phyloP scores from a whole-genome alignment of 2,797 vertebrate genomes.

The Chromobotia macracanthus region DNA sequence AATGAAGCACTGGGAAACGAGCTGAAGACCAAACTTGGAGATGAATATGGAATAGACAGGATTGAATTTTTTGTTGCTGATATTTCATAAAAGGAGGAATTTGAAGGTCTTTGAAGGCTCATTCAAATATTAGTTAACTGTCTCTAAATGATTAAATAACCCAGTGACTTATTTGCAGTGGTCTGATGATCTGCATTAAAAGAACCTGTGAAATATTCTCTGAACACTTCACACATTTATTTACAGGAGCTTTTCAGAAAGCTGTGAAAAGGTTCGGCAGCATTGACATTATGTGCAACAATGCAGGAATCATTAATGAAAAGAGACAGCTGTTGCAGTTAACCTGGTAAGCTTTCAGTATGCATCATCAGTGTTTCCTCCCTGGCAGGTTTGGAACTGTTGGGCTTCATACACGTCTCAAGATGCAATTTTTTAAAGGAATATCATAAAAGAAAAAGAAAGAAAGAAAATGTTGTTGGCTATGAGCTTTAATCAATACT shows the following conservation, averaged over 20 bases:
- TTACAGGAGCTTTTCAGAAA: conserved; percentile 73
- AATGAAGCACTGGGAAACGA: conserved; percentile 60
- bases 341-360: too few relatives aligned
- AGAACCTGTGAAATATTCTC: neutral
- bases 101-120: conserved; percentile 70
- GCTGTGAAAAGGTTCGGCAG: conserved; percentile 63
- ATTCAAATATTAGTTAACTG: too few relatives aligned
- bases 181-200: too few relatives aligned
- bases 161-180: too few relatives aligned
- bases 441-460: too few relatives aligned
- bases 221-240: neutral
- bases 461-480: too few relatives aligned
- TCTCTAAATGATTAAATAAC: neutral
- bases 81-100: conserved; percentile 72
- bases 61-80: conserved; percentile 67
- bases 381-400: too few relatives aligned
- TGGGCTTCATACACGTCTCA: too few relatives aligned
- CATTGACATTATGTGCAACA: conserved; percentile 79
- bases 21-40: conserved; percentile 56
- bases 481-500: too few relatives aligned
- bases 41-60: conserved; percentile 60
- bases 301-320: conserved; percentile 78
- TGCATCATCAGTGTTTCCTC: too few relatives aligned
- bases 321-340: conserved; percentile 70
- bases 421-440: too few relatives aligned